Conservation (phyloP, 2,888 invertebrate species). For the Nephrotoma appendiculata region DNA sequence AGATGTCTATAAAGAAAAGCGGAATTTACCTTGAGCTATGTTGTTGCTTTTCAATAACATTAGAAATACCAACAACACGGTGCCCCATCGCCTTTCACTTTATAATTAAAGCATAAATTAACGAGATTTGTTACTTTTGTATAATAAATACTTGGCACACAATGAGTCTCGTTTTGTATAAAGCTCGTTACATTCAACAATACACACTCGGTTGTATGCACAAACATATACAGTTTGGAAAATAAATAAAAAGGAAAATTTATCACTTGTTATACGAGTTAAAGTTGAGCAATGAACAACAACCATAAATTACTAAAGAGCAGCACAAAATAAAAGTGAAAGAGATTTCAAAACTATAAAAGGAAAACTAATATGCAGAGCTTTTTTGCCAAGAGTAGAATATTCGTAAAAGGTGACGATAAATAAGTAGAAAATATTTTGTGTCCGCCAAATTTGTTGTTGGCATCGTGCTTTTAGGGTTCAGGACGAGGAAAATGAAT, state of each 20-base stretch:
- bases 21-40: not conserved
- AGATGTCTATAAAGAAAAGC: not conserved
- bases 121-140: not conserved
- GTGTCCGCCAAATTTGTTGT: not conserved
- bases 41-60: not conserved
- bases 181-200: not conserved
- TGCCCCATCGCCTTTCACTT: not conserved
- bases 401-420: not conserved
- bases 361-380: not conserved
- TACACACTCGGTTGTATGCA: not conserved
- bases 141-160: not conserved
- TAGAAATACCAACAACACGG: not conserved
- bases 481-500: too few relatives aligned
- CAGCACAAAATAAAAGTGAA: not conserved
- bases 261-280: not conserved
- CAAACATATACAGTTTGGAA: not conserved
- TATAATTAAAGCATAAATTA: not conserved
- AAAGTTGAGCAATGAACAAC: not conserved
- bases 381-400: not conserved
- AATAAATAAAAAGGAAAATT: not conserved
- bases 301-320: not conserved
- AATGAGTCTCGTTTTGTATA: not conserved
- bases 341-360: not conserved
- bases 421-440: too few relatives aligned
- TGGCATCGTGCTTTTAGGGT: not conserved